Evolutionary conservation across 2,797 vertebrate genomes (phyloP), one percentile per base, ranked within the genome.

Genomic region (Tapirus indicus): DNA sequence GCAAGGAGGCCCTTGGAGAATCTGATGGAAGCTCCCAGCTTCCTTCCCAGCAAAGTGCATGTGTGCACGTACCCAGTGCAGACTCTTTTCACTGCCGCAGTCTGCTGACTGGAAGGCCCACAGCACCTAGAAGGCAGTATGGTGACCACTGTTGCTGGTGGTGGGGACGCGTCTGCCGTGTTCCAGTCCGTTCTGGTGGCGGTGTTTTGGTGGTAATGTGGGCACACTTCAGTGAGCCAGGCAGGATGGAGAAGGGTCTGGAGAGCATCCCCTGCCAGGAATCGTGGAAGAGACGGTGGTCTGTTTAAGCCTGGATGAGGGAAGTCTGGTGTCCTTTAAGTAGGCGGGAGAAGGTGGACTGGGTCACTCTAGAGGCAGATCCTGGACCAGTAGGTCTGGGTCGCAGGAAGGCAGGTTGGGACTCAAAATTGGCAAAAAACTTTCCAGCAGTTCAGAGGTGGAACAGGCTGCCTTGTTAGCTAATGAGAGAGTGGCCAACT

Each of bases 61-160:
- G 0, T 12, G 4, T 7, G 44, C 83, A 27, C 18, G 1, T 1
- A 9, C 5, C 2, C 88, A 14, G 38, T 38, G 38, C 1, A 0
- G 44, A 25, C 6, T 38, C 52, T 29, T 23, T 52, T 72, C 27
- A 6, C 2, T 0, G 21, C 17, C 6, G 11, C 25, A 0, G 56
- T 13, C 71, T 72, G 77, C 23, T 6, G 54, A 6, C n/a, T 6
- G 47, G 35, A 32, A 29, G 29, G 23, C 58, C 68, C 6, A 2
- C 0, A 6, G 38, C 69, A n/a, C 1, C 71, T 2, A 9, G 90
- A 17, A 35, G 47, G 13, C 49, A 18, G 21, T 0, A 1, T 1
- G 4, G 21, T 10, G 47, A 2, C 10, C 41, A 0, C 41, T 44
- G 5, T 1, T 38, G 62, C 52, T 6, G 58, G 35, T 7, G 54